Evolutionary conservation across 2,797 vertebrate genomes (phyloP).

Genomic region (Myiotriccus ornatus): DNA sequence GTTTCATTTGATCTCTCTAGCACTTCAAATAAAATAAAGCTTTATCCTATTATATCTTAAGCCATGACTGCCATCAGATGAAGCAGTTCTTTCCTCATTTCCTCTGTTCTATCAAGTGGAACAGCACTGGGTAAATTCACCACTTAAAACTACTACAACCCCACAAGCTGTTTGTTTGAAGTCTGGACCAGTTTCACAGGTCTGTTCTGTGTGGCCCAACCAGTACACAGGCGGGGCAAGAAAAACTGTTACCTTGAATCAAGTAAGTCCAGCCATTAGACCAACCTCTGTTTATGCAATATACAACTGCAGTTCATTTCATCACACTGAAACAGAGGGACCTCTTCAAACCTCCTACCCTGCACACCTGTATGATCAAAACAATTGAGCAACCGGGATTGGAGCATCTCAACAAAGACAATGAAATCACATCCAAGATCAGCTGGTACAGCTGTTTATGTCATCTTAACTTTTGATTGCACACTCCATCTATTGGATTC

Average conservation of each 20-base stretch:
- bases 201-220: neutral
- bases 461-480: neutral
- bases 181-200: neutral
- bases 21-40: neutral
- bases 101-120: neutral
- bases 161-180: neutral
- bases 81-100: neutral
- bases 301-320: neutral
- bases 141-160: neutral
- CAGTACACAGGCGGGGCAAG: neutral
- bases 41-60: neutral
- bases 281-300: neutral
- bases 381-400: neutral
- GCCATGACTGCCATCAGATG: neutral
- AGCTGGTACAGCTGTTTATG: neutral
- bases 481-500: neutral
- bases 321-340: neutral
- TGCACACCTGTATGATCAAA: neutral
- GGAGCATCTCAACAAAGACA: neutral
- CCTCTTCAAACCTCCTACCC: neutral
- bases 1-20: neutral
- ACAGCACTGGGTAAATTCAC: neutral
- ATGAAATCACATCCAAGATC: neutral
- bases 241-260: neutral
- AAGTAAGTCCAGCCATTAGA: neutral